A percentile compares a stretch with the other conserved stretches of the same genome.
phyloP scores from a whole-genome alignment of 2,797 vertebrate genomes.

The Sebastes cheni region DNA sequence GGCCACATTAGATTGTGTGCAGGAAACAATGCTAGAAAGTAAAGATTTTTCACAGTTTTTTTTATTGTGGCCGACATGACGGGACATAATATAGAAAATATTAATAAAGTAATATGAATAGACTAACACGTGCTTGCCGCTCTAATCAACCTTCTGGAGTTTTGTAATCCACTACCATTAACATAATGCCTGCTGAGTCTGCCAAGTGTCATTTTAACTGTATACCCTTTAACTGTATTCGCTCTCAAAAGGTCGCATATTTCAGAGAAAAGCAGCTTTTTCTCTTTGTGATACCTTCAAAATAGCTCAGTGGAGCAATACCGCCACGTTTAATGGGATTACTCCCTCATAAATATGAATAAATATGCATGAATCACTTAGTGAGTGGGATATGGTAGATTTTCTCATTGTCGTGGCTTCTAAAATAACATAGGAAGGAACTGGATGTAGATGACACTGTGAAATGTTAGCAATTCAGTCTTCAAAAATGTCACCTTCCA shows the following conservation, averaged over 20 bases:
- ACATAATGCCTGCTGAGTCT: conserved; percentile 2
- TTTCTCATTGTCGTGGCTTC: conserved; percentile 27
- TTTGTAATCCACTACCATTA: conserved; percentile 31
- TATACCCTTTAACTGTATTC: conserved; percentile 12
- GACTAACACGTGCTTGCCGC: background rate
- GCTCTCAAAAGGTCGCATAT: conserved; percentile 15
- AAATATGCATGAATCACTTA: conserved; percentile 45
- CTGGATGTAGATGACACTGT: conserved; percentile 13
- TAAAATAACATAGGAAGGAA: conserved; percentile 34
- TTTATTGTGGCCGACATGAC: background rate
- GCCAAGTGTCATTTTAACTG: conserved; percentile 30
- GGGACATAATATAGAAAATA: background rate
- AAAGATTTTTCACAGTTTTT: background rate
- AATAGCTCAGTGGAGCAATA: conserved; percentile 18
- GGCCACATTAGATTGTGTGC: background rate
- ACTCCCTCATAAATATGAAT: conserved; percentile 48
- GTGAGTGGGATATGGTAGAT: conserved; percentile 33
- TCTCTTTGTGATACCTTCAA: conserved; percentile 12
- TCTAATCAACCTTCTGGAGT: background rate
- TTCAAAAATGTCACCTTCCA: conserved; percentile 20
- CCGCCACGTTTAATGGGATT: conserved; percentile 46
- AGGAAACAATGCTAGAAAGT: background rate
- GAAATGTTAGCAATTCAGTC: background rate
- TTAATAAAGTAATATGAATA: background rate
- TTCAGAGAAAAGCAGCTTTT: conserved; percentile 34